Conservation (phyloP, 1,140 invertebrate genomes). For the Episyrphus balteatus region DNA sequence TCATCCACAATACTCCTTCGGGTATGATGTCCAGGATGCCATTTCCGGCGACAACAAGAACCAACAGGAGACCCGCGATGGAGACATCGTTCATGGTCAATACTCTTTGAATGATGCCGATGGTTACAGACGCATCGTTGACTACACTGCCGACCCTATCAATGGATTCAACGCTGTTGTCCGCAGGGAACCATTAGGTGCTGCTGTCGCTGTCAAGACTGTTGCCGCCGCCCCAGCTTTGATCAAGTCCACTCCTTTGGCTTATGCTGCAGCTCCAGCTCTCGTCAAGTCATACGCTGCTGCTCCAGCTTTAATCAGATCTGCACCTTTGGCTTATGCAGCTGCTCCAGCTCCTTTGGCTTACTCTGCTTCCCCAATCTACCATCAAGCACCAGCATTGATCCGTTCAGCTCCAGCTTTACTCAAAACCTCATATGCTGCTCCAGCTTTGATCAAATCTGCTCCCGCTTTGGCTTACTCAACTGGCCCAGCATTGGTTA, state of each 20-base stretch:
- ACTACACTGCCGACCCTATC: neutral
- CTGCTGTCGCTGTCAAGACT: conserved; percentile 16
- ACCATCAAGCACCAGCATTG: conserved; percentile 1
- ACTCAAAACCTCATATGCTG: no score
- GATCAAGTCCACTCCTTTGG: conserved; percentile 1
- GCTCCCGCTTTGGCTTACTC: no score
- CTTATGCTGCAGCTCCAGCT: conserved; percentile 5
- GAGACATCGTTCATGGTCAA: conserved; percentile 36
- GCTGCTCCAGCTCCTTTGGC: conserved; percentile 6
- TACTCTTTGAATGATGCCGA: conserved; percentile 37
- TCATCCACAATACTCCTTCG: conserved; percentile 55
- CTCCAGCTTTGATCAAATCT: no score
- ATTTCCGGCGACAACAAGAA: conserved; percentile 37
- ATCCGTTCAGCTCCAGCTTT: no score
- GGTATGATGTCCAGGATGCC: conserved; percentile 56
- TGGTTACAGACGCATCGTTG: conserved; percentile 28
- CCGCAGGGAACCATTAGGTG: conserved; percentile 30
- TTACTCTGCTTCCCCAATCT: no score
- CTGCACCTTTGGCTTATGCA: neutral
- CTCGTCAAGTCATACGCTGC: conserved; percentile 5
- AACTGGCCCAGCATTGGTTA: conserved; percentile 8
- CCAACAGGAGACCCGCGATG: conserved; percentile 34
- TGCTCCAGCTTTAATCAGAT: conserved; percentile 5
- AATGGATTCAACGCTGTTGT: conserved; percentile 7
- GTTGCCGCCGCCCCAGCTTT: conserved; percentile 3